phyloP scores from a whole-genome alignment of 2,113 vertebrate genomes.

The Tachycineta bicolor region DNA sequence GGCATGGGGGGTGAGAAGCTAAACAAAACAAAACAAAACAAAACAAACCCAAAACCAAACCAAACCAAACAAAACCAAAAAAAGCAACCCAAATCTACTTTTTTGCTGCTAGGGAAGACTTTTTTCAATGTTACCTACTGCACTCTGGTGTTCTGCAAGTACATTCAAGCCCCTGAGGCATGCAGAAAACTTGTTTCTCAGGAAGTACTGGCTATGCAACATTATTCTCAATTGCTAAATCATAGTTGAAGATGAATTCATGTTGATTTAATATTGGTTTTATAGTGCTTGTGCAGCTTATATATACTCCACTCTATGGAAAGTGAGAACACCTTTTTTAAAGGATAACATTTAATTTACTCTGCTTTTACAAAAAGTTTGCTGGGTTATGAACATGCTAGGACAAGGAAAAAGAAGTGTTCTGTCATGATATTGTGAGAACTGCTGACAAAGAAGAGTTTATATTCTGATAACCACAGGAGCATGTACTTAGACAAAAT shows the following conservation, averaged over 20 bases:
- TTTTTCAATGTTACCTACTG: neutral
- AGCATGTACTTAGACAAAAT: neutral
- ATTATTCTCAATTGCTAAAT: neutral
- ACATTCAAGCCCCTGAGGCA: neutral
- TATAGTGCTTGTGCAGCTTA: neutral
- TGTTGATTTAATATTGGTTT: neutral
- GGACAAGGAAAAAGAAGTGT: neutral
- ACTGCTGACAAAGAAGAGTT: neutral
- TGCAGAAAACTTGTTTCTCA: neutral
- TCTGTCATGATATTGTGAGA: neutral
- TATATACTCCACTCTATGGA: neutral
- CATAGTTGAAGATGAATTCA: neutral
- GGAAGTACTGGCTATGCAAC: neutral
- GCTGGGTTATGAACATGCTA: neutral
- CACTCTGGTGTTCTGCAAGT: neutral
- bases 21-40: neutral
- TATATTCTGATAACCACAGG: neutral
- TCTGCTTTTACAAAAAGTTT: neutral
- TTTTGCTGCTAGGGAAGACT: neutral
- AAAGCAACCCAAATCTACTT: neutral
- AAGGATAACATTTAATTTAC: neutral
- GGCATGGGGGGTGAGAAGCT: fast-evolving
- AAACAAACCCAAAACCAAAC: neutral
- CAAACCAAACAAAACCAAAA: neutral
- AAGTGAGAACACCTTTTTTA: neutral